Evolutionary conservation across 2,797 vertebrate genomes (phyloP), one percentile per base, ranked within the genome.

Genomic region (Babyrousa celebensis): DNA sequence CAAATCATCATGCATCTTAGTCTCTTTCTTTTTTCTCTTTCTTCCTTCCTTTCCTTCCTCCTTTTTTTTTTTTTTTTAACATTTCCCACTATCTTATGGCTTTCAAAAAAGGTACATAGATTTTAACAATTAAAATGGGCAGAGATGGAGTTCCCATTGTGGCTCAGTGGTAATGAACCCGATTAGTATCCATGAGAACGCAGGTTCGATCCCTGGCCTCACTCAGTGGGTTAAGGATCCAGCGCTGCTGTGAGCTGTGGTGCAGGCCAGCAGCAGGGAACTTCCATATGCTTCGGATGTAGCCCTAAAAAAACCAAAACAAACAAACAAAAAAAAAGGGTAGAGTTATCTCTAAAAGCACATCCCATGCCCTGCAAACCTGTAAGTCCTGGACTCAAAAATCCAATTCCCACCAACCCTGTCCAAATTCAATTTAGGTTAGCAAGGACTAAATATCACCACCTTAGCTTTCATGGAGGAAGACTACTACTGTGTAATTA

Each of bases 341-440:
- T 62, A 80, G 12, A 88, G 52, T 15, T 17, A 67, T 48, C 60
- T 90, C 79, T 93, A 82, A 92, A 79, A 85, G 75, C 54, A 91
- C 36, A 52, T 74, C 48, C 60, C 75, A n/a, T 63, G 18, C 27
- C 72, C 74, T 60, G 2, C 65, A 56, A 65, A 93, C 62, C 23
- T 63, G 4, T 43, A n/a, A 96, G 52, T 16, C 43, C 20, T 62
- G 5, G 68, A 72, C 29, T 95, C 62, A 86, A 92, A 92, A 95
- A 70, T 92, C n/a, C 63, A 78, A 36, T 32, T 6, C 85, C 54
- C 16, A 74, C 8, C 52, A 48, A 48, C 43, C 43, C 60, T 60
- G 10, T 74, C 54, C 68, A 90, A 89, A 89, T 70, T 16, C 21
- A 43, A 48, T n/a, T 63, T 67, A 62, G 27, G 25, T 65, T 62